A percentile compares a stretch with the other conserved stretches of the same genome.
Conservation (phyloP, 35 echinoderm and acorn worm genomes). For the Ophioderma brevispina region DNA sequence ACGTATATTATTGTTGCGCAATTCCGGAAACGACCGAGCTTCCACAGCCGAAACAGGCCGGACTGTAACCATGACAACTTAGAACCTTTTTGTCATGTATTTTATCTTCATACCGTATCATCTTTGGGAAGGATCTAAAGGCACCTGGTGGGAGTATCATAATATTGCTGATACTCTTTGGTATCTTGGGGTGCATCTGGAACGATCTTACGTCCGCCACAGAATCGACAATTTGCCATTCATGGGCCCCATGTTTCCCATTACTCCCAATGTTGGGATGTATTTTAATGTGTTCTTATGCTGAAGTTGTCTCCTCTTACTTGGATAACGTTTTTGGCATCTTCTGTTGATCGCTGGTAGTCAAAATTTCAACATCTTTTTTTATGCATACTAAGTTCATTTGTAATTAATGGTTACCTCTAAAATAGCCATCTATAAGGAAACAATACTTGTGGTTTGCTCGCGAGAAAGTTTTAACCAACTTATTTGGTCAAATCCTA, state of each 20-base stretch:
- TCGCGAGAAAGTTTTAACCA: no score
- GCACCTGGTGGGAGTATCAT: slow-evolving; percentile 76
- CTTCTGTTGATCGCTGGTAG: slow-evolving; percentile 86
- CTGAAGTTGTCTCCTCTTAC: slow-evolving; percentile 91
- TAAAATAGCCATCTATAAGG: no score
- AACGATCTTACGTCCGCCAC: slow-evolving; percentile 92
- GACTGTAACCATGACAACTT: slow-evolving; percentile 65
- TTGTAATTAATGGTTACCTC: no score
- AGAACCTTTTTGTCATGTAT: slow-evolving; percentile 70
- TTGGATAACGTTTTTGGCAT: slow-evolving; percentile 81
- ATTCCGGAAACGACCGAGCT: slow-evolving; percentile 54
- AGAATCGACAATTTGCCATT: slow-evolving; percentile 95
- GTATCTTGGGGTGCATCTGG: slow-evolving; percentile 51
- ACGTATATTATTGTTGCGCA: slow-evolving; percentile 55
- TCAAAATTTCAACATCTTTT: no score
- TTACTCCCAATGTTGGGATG: slow-evolving; percentile 86
- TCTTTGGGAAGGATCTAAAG: slow-evolving; percentile 30
- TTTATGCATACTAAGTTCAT: no score
- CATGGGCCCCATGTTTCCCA: slow-evolving; percentile 91
- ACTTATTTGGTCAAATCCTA: no score
- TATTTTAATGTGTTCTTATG: slow-evolving; percentile 97
- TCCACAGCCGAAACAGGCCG: slow-evolving; percentile 80
- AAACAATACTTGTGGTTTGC: no score
- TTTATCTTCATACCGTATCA: slow-evolving; percentile 64
- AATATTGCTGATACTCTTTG: slow-evolving; percentile 41